Conservation (phyloP, 2,113 vertebrate species). For the Oryzias javanicus region DNA sequence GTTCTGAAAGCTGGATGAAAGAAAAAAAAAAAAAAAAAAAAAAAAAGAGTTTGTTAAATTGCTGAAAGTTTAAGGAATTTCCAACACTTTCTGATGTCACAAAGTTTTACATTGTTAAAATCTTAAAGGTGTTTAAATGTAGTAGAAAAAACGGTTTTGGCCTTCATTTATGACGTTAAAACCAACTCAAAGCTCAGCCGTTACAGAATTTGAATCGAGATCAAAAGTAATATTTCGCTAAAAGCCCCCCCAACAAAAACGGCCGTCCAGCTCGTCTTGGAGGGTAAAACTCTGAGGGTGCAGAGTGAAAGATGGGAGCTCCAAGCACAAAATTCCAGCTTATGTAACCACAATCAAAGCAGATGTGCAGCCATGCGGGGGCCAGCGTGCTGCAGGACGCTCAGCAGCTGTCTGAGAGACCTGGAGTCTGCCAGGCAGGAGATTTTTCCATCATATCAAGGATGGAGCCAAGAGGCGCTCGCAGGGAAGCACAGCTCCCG, state of each 20-base stretch:
- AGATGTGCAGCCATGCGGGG: slow-evolving; percentile 73
- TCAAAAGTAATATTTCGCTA: too few relatives aligned
- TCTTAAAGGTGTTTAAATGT: too few relatives aligned
- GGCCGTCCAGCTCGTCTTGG: neutral
- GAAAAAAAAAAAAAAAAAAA: too few relatives aligned
- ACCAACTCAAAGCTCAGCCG: too few relatives aligned
- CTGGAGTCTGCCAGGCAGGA: slow-evolving; percentile 73
- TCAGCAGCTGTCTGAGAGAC: slow-evolving; percentile 73
- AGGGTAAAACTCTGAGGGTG: slow-evolving; percentile 17
- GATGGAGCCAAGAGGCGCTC: slow-evolving; percentile 64
- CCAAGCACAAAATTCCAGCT: slow-evolving; percentile 59
- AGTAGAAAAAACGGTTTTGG: too few relatives aligned
- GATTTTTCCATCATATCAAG: slow-evolving; percentile 76
- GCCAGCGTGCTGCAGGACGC: slow-evolving; percentile 69
- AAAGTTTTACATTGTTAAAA: too few relatives aligned
- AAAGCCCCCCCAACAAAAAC: neutral
- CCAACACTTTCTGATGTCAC: too few relatives aligned
- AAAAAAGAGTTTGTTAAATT: too few relatives aligned
- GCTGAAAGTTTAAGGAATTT: too few relatives aligned
- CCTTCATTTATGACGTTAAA: too few relatives aligned
- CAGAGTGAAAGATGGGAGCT: slow-evolving; percentile 19
- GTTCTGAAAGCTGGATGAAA: too few relatives aligned
- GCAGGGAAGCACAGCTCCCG: slow-evolving; percentile 51
- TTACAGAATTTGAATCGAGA: too few relatives aligned
- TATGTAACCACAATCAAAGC: slow-evolving; percentile 76